A percentile compares a stretch with the other conserved stretches of the same genome.
Conservation (phyloP, 2,797 vertebrate genomes). For the Halcyon leucocephala region DNA sequence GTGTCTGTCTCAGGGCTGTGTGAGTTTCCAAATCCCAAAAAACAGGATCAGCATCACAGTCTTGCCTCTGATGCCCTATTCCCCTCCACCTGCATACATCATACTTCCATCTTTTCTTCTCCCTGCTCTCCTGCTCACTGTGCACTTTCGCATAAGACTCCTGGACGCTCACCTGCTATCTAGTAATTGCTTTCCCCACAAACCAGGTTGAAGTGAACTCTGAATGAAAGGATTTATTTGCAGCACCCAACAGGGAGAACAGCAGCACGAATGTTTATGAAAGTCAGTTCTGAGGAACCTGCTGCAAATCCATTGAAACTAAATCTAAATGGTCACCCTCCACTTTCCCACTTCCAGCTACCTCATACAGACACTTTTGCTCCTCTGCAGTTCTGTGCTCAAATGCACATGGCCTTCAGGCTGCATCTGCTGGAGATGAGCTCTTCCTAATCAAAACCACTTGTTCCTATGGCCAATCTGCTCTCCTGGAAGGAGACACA, state of each 20-base stretch:
- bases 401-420: not conserved
- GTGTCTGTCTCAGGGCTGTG: accelerated
- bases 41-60: not conserved
- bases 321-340: not conserved
- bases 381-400: not conserved
- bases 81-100: not conserved
- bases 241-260: not conserved
- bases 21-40: not conserved
- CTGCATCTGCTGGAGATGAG: not conserved
- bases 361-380: not conserved
- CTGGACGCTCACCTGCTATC: not conserved
- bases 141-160: not conserved
- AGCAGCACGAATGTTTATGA: not conserved
- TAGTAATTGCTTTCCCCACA: not conserved
- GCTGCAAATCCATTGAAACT: not conserved
- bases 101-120: not conserved
- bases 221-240: not conserved
- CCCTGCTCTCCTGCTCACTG: accelerated
- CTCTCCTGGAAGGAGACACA: not conserved
- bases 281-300: not conserved
- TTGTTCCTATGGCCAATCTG: not conserved
- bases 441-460: not conserved
- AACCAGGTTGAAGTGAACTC: not conserved
- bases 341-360: not conserved
- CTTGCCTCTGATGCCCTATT: not conserved